Conservation (phyloP, 2,113 vertebrate species). For the Pterocles gutturalis region DNA sequence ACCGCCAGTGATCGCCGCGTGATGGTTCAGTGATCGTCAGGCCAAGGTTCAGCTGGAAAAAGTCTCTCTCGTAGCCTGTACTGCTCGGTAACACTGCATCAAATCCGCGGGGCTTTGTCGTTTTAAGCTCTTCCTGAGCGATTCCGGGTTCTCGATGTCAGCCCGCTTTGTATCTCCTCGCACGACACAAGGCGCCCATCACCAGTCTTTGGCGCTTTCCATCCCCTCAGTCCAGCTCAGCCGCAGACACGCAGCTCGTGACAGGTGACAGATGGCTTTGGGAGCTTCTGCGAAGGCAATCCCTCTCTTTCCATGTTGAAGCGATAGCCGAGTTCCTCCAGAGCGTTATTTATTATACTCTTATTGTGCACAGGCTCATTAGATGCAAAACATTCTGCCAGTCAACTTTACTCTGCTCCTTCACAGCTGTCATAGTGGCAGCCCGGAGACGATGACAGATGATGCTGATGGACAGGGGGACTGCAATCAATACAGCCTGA, state of each 20-base stretch:
- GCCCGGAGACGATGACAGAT: conserved; percentile 18
- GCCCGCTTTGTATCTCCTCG: background rate
- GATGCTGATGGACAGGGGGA: conserved; percentile 40
- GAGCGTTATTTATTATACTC: conserved; percentile 35
- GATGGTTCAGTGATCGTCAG: background rate
- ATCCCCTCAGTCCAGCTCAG: background rate
- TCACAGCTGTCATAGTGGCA: conserved; percentile 63
- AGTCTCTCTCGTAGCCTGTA: background rate
- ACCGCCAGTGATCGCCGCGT: background rate
- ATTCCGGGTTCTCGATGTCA: background rate
- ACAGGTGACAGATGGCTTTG: conserved; percentile 73
- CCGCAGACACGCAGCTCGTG: conserved; percentile 17
- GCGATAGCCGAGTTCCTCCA: conserved; percentile 49
- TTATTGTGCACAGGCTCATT: conserved; percentile 67
- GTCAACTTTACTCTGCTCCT: conserved; percentile 52
- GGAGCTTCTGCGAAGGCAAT: conserved; percentile 40
- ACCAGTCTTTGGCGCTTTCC: background rate
- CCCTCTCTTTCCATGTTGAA: conserved; percentile 37
- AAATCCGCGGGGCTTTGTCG: background rate
- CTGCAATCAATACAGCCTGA: background rate
- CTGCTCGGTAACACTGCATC: background rate
- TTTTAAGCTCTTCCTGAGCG: conserved; percentile 14
- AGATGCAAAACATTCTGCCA: conserved; percentile 69
- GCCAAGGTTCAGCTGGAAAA: background rate
- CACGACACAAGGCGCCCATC: background rate